A percentile compares a stretch with the other conserved stretches of the same genome.
Evolutionary conservation across 92 coral and sea anemone species (phyloP).

Genomic region (Porites lobata): DNA sequence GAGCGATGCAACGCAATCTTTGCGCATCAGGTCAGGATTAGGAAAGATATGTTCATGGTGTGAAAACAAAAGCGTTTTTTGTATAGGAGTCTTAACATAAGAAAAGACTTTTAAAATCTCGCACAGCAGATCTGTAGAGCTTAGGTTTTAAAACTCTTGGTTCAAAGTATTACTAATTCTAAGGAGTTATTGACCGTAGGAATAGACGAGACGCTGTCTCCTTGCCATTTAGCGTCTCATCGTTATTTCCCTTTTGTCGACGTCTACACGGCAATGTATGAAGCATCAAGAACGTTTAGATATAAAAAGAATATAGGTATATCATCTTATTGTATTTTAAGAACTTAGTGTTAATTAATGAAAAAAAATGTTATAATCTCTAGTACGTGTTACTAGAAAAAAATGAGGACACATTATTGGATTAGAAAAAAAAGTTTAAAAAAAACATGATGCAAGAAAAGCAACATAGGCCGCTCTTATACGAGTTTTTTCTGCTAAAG

Average conservation of each 20-base stretch:
- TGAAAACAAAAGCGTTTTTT: constrained; percentile 19
- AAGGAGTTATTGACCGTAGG: not conserved
- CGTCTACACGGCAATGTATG: not conserved
- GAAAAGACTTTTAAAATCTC: not conserved
- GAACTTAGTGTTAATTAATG: too few relatives aligned
- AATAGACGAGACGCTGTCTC: too few relatives aligned
- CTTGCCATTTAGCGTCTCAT: not conserved
- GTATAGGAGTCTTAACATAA: not conserved
- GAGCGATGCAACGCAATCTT: constrained; percentile 2
- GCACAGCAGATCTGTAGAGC: not conserved
- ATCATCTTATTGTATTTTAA: too few relatives aligned
- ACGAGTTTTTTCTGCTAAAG: too few relatives aligned
- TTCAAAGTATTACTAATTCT: not conserved
- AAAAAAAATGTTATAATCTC: too few relatives aligned
- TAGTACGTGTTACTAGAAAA: too few relatives aligned
- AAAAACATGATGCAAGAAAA: too few relatives aligned
- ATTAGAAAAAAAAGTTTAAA: too few relatives aligned
- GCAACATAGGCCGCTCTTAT: too few relatives aligned
- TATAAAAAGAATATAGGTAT: too few relatives aligned
- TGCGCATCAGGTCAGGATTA: constrained; percentile 1
- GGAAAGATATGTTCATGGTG: constrained; percentile 17
- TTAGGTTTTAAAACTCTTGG: not conserved
- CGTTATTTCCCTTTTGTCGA: not conserved
- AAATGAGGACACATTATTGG: too few relatives aligned
- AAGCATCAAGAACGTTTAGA: not conserved